phyloP scores from a whole-genome alignment of 2,113 vertebrate genomes.

The Muntiacus reevesi region DNA sequence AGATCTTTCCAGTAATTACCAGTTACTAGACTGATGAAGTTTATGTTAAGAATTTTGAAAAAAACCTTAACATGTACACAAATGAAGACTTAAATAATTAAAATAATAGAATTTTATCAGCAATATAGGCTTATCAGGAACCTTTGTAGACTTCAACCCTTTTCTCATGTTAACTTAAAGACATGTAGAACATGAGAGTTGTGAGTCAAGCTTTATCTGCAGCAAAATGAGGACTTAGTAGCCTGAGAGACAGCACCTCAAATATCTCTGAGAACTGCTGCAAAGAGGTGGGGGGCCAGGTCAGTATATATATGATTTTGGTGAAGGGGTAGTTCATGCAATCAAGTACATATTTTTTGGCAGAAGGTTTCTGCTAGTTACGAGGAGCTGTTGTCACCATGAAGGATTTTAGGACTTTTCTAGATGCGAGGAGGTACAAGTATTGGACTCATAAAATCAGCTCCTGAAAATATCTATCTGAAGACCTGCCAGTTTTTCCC shows the following conservation, averaged over 20 bases:
- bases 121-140: neutral
- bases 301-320: neutral
- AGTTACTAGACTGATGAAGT: neutral
- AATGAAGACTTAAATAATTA: neutral
- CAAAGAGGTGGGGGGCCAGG: neutral
- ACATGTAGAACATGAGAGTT: neutral
- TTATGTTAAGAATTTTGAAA: neutral
- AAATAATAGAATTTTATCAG: neutral
- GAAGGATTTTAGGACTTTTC: neutral
- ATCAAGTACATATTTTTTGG: neutral
- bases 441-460: neutral
- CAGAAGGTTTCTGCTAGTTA: neutral
- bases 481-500: neutral
- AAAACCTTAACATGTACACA: neutral
- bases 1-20: neutral
- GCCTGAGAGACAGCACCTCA: neutral
- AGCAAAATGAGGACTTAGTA: neutral
- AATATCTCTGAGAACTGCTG: neutral
- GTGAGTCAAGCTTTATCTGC: neutral
- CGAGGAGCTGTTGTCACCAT: neutral
- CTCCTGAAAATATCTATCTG: neutral
- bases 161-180: neutral
- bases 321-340: neutral
- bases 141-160: neutral
- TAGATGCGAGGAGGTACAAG: neutral